Conservation (phyloP, 2,797 vertebrate species). For the Mormyrus proboscirostris region DNA sequence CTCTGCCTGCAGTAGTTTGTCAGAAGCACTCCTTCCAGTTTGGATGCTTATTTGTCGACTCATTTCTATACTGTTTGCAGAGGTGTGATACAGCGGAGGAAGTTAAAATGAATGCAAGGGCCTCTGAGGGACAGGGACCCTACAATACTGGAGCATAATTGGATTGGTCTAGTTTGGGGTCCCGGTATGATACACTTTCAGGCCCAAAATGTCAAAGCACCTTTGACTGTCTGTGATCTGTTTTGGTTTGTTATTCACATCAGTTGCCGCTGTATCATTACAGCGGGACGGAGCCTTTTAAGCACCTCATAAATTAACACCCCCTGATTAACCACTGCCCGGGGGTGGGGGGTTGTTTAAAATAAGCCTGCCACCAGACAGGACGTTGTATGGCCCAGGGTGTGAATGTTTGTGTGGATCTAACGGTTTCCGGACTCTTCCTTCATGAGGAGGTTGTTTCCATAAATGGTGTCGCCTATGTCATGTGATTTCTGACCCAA, state of each 20-base stretch:
- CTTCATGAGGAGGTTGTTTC: neutral
- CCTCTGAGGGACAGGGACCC: neutral
- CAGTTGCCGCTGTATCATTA: slow-evolving; percentile 39
- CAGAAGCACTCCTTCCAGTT: neutral
- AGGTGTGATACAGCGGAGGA: neutral
- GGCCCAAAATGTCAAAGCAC: neutral
- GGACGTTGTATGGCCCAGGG: slow-evolving; percentile 17
- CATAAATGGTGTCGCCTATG: neutral
- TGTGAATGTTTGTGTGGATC: slow-evolving; percentile 20
- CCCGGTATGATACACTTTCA: neutral
- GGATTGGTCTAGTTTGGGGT: neutral
- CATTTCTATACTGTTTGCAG: neutral
- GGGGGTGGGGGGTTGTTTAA: slow-evolving; percentile 18
- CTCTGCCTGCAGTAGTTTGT: slow-evolving; percentile 25
- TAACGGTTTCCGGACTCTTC: slow-evolving; percentile 11
- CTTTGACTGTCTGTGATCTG: slow-evolving; percentile 11
- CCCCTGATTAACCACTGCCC: slow-evolving; percentile 23
- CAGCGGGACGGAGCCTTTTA: slow-evolving; percentile 37
- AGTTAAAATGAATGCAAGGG: neutral
- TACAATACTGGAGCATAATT: neutral
- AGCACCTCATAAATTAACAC: slow-evolving; percentile 40
- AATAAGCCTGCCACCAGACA: slow-evolving; percentile 28
- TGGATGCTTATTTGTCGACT: neutral
- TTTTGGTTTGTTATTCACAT: slow-evolving; percentile 39
- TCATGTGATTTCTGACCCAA: slow-evolving; percentile 5